phyloP scores from a whole-genome alignment of 2,797 vertebrate species.

The Iguana delicatissima region DNA sequence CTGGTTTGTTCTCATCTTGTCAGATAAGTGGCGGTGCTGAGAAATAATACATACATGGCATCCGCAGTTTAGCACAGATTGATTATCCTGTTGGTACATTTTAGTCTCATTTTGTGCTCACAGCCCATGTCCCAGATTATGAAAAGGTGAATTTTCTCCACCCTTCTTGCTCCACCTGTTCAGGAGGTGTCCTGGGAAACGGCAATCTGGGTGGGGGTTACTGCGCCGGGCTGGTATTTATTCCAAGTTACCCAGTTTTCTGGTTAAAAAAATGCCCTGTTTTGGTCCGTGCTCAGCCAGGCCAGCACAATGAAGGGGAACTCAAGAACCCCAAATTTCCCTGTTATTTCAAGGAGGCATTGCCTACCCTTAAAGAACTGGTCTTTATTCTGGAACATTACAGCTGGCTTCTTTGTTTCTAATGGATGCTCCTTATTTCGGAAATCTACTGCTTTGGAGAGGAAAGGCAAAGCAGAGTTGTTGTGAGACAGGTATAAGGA shows the following conservation, averaged over 20 bases:
- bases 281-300: neutral
- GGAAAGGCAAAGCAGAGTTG: neutral
- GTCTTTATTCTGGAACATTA: slow-evolving; percentile 5
- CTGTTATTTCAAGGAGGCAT: neutral
- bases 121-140: neutral
- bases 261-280: neutral
- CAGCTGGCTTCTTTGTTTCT: neutral
- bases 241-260: neutral
- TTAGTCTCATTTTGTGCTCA: neutral
- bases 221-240: neutral
- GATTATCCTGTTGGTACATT: neutral
- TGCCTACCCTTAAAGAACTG: neutral
- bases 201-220: neutral
- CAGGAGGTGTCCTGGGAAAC: neutral
- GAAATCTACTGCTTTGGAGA: neutral
- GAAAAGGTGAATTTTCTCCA: neutral
- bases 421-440: neutral
- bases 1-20: neutral
- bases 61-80: neutral
- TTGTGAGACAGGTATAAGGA: neutral
- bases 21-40: neutral
- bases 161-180: neutral
- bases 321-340: neutral
- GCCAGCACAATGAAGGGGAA: neutral
- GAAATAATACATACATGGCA: neutral